Evolutionary conservation across 1,140 invertebrate species (phyloP).

Genomic region (Pseudomyrmex concolor): DNA sequence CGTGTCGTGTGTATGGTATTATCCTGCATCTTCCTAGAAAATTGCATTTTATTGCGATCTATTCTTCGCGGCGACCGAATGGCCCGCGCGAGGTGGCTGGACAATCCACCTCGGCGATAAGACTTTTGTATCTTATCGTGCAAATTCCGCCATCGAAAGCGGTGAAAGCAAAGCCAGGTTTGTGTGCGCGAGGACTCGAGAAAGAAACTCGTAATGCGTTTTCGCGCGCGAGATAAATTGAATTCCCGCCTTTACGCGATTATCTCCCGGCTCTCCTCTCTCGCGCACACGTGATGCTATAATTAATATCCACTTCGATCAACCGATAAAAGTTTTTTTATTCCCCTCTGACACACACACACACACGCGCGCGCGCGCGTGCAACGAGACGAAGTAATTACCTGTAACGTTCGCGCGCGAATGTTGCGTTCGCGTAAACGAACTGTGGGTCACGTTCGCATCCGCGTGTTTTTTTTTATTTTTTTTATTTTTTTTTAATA

Average conservation of each 20-base stretch:
- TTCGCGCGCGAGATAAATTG: constrained; percentile 39
- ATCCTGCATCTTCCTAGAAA: constrained; percentile 66
- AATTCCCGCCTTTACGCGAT: constrained; percentile 40
- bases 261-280: not conserved
- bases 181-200: constrained; percentile 6
- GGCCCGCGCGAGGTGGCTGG: constrained; percentile 23
- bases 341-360: not conserved
- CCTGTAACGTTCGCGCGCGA: constrained; percentile 34
- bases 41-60: constrained; percentile 52
- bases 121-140: constrained; percentile 40
- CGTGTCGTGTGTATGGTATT: constrained; percentile 36
- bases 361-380: not conserved
- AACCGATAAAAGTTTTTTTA: constrained; percentile 11
- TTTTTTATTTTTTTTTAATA: constrained; percentile 38
- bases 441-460: constrained; percentile 42
- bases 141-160: constrained; percentile 63
- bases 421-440: constrained; percentile 21
- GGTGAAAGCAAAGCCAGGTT: constrained; percentile 30
- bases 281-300: not conserved
- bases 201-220: constrained; percentile 30
- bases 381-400: constrained; percentile 32
- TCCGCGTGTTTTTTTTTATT: not conserved
- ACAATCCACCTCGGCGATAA: constrained; percentile 54
- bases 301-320: constrained; percentile 34
- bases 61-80: constrained; percentile 43